These are phyloP conservation scores for Venustoraphidia nigricollis DNA, from an alignment of 2,888 invertebrate genomes.

Conservation along the genomic window DNA sequence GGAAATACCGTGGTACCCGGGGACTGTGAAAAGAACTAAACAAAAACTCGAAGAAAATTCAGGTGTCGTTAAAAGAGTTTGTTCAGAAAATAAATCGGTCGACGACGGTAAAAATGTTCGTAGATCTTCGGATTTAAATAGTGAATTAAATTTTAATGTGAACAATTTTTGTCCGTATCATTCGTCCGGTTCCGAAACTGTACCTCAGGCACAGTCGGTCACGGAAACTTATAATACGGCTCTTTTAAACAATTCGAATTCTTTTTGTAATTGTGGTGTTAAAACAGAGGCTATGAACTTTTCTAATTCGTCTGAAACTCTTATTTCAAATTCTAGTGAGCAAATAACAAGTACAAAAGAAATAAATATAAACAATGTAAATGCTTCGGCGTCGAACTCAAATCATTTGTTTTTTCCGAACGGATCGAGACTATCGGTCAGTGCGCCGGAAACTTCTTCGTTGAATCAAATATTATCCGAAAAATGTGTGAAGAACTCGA, in stretches of 20 bases:
- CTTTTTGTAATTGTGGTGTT: neutral
- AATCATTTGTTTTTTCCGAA: neutral
- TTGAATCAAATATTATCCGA: constrained; percentile 15
- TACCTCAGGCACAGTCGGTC: constrained; percentile 18
- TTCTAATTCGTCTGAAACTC: no score
- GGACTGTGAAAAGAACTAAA: constrained; percentile 54
- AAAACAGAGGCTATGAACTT: neutral
- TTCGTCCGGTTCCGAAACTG: constrained; percentile 15
- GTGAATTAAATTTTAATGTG: constrained; percentile 27
- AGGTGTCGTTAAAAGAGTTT: constrained; percentile 23
- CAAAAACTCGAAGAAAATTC: constrained; percentile 47
- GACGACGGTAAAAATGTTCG: constrained; percentile 9
- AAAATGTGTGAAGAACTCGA: no score
- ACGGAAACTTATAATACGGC: constrained; percentile 23
- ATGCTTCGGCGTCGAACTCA: constrained; percentile 27
- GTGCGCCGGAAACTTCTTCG: constrained; percentile 45
- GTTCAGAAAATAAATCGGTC: constrained; percentile 18
- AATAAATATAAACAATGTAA: constrained; percentile 30
- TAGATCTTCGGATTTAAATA: constrained; percentile 11
- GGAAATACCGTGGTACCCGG: constrained; percentile 48
- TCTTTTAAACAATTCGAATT: constrained; percentile 13
- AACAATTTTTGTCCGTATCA: neutral
- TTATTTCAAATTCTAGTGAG: no score
- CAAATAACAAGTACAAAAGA: constrained; percentile 16
- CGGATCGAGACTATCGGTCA: constrained; percentile 38